A percentile compares a stretch with the other conserved stretches of the same genome.
phyloP scores from a whole-genome alignment of 2,113 vertebrate species.

The Lampris incognitus region DNA sequence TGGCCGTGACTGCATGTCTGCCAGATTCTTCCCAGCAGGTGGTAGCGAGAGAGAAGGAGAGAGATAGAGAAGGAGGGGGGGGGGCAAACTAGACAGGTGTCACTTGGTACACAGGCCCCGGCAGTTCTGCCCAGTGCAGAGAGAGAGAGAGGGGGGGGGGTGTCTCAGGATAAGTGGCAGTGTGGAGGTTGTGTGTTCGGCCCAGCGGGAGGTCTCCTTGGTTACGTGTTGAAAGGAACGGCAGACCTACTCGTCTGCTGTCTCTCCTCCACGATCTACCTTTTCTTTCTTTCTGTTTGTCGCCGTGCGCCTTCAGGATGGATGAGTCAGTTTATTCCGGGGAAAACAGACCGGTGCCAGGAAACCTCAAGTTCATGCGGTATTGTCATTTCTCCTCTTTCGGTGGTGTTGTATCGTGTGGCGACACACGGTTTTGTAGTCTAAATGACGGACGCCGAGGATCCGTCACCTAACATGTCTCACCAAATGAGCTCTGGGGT shows the following conservation, averaged over 20 bases:
- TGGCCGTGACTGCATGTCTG: not conserved
- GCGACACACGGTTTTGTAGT: too few species aligned
- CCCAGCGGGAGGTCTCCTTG: constrained; percentile 32
- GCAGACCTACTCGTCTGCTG: constrained; percentile 24
- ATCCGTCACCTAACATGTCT: too few species aligned
- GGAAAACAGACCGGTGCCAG: too few species aligned
- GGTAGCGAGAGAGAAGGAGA: constrained; percentile 1
- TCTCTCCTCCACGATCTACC: not conserved
- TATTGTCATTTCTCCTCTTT: not conserved
- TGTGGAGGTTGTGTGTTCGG: not conserved
- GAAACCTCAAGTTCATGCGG: not conserved
- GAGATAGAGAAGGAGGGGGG: constrained; percentile 3
- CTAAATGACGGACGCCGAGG: too few species aligned
- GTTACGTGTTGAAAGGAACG: constrained; percentile 6
- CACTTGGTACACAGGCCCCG: constrained; percentile 22
- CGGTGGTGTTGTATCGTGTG: too few species aligned
- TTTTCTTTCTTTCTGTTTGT: not conserved
- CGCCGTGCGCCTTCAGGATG: constrained; percentile 8
- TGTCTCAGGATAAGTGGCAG: constrained; percentile 57
- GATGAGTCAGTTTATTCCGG: constrained; percentile 10
- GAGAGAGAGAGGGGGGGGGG: constrained; percentile 35
- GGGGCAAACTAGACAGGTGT: constrained; percentile 22
- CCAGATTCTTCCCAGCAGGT: constrained; percentile 5
- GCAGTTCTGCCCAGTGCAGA: constrained; percentile 36
- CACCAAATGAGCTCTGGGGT: too few species aligned